phyloP scores from a whole-genome alignment of 2,797 vertebrate species.

The Salmo trutta region DNA sequence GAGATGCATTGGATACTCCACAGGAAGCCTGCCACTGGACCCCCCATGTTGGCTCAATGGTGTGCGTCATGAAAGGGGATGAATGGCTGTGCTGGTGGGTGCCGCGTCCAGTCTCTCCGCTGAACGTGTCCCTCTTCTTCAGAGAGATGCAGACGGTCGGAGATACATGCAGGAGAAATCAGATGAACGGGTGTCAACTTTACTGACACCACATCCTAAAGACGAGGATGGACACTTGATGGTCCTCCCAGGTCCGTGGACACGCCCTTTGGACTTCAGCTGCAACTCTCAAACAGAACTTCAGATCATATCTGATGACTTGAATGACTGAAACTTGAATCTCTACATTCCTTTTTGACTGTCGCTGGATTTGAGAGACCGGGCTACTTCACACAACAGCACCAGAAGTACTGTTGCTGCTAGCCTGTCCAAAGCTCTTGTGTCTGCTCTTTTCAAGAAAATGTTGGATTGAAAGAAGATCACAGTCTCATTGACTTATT shows the following conservation, averaged over 20 bases:
- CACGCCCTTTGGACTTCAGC: conserved; percentile 24
- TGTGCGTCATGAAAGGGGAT: neutral
- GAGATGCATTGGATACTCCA: neutral
- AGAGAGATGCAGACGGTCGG: neutral
- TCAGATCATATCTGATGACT: conserved; percentile 26
- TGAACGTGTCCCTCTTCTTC: neutral
- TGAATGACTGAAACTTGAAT: conserved; percentile 11
- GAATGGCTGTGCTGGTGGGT: conserved; percentile 6
- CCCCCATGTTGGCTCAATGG: conserved; percentile 21
- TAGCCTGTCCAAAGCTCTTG: neutral
- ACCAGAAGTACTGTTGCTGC: neutral
- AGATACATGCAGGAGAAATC: conserved; percentile 23
- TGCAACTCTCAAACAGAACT: conserved; percentile 29
- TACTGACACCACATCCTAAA: conserved; percentile 13
- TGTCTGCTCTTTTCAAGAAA: neutral
- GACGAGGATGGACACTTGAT: conserved; percentile 6
- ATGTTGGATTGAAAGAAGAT: neutral
- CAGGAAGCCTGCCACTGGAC: neutral
- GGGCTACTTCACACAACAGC: neutral
- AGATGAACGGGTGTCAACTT: conserved; percentile 12
- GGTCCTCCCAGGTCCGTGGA: conserved; percentile 15
- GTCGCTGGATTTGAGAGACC: neutral
- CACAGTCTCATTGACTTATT: neutral
- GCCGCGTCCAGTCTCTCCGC: neutral
- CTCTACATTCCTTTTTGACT: neutral